Evolutionary conservation across 1,140 invertebrate genomes (phyloP), one percentile per base, ranked within the genome.

Genomic region (Metaphire vulgaris): DNA sequence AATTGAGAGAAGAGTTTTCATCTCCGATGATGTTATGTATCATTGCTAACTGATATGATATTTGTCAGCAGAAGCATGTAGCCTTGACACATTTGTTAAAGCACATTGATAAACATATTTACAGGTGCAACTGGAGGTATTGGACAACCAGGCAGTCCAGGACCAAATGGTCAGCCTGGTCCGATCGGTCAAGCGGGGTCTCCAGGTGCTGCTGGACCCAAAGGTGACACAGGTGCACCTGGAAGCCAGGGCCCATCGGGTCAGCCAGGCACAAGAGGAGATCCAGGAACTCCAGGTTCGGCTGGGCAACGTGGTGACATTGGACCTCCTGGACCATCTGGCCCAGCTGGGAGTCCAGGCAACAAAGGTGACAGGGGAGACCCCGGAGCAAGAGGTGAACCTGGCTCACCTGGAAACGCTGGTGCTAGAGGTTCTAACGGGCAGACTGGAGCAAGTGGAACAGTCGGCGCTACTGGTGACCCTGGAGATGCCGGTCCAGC

Each of bases 161-260:
- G 74, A 15, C 41, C 74, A 15, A 66, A 41, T 32, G 74, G 74
- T 67, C 56, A 31, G 30, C 14, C 74, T 67, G 74, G 74, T 67
- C 26, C 30, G 0, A 30, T 64, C 28, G 74, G 74, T 74, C n/a
- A 15, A 21, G 26, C 6, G 6, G 74, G 74, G 21, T 26, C 26
- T 32, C 31, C 30, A 16, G 74, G 74, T 12, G 41, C 74, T 12
- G 30, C 28, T 6, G 74, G 74, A 74, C 26, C 30, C 12, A 30
- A 28, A 30, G 74, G 74, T 12, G 56, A 28, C 12, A 29, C 15
- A 29, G 74, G 74, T 1, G 26, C 21, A 21, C 15, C 33, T 67
- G 74, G 74, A 1, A 41, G 28, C 16, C 16, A n/a, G 30, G 74
- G 74, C 14, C 64, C 33, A 66, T 12, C 65, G 28, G 74, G 74